These are phyloP conservation scores for Caenorhabditis zanzibari DNA, from an alignment of 2,888 invertebrate species.

Conservation along the genomic window DNA sequence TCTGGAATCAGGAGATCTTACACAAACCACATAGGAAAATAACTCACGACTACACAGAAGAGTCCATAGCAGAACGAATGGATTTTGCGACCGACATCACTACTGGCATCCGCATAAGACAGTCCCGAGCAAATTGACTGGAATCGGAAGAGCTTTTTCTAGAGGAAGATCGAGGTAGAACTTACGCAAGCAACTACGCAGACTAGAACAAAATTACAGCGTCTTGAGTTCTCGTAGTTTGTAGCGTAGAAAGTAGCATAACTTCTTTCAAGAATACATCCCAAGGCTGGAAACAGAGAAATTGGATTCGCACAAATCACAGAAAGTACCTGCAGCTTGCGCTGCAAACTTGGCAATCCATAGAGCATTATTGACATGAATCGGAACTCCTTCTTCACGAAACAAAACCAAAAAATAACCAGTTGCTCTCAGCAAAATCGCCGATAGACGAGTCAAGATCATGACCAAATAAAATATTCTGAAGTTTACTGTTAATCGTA, in stretches of 20 bases:
- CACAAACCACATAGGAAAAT: background rate
- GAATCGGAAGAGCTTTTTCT: background rate
- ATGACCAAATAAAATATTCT: slow-evolving; percentile 39
- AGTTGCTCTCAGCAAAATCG: background rate
- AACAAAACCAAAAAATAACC: slow-evolving; percentile 27
- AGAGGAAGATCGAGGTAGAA: background rate
- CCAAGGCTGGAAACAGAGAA: slow-evolving; percentile 9
- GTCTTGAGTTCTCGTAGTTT: slow-evolving; percentile 41
- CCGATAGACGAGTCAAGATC: slow-evolving; percentile 23
- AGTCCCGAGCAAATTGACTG: slow-evolving; percentile 12
- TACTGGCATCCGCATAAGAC: background rate
- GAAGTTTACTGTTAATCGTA: background rate
- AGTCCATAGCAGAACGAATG: slow-evolving; percentile 19
- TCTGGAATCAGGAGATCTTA: slow-evolving; percentile 11
- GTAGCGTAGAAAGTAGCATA: slow-evolving; percentile 44
- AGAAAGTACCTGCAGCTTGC: slow-evolving; percentile 13
- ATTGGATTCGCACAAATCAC: no score
- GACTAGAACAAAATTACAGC: slow-evolving; percentile 14
- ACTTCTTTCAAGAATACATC: slow-evolving; percentile 44
- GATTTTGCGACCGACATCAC: slow-evolving; percentile 27
- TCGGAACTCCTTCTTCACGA: slow-evolving; percentile 5
- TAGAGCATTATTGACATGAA: background rate
- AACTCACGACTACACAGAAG: slow-evolving; percentile 22
- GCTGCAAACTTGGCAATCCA: slow-evolving; percentile 34
- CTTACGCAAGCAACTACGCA: slow-evolving; percentile 27